Conservation (phyloP, 1,140 invertebrate genomes). For the Caenorhabditis elegans region WBcel235 BX284603.4:10505001-10505500, state of each 20-base stretch:
- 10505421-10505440: background rate
- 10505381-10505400: background rate
- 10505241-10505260: background rate
- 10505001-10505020: no score
- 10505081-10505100: background rate
- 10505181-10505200: background rate
- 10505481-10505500: conserved; percentile 6
- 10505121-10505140: background rate
- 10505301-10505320: no score
- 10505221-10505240: background rate
- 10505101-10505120: background rate
- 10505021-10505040: no score
- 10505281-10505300: no score
- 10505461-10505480: background rate
- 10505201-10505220: background rate
- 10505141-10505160: conserved; percentile 17
- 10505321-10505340: background rate
- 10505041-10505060: no score
- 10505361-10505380: background rate
- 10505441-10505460: background rate
- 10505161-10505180: background rate
- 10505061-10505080: no score
- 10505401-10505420: background rate
- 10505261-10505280: background rate
- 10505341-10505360: background rate